Conservation (phyloP, 2,888 invertebrate genomes). For the Catocala fraxini region DNA sequence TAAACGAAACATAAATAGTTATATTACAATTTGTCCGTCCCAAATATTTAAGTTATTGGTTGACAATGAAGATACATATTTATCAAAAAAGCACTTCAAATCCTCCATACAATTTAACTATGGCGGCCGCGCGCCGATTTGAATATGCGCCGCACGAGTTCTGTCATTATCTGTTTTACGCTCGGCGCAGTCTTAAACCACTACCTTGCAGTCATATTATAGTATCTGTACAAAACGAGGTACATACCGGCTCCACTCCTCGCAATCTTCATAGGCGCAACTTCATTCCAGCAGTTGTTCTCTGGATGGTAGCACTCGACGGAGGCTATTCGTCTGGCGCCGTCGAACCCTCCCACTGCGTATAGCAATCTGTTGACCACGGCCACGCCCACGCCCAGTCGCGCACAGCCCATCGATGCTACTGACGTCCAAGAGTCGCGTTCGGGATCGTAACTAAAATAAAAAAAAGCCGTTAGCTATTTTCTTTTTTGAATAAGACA, state of each 20-base stretch:
- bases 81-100: no score
- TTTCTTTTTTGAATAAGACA: no score
- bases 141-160: no score
- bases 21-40: no score
- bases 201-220: no score
- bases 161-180: no score
- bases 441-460: slow-evolving; percentile 94
- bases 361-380: slow-evolving; percentile 93
- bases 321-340: slow-evolving; percentile 91
- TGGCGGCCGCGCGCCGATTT: no score
- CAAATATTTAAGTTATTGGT: no score
- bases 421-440: slow-evolving; percentile 93
- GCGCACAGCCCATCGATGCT: slow-evolving; percentile 91
- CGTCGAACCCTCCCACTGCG: slow-evolving; percentile 97
- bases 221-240: neutral
- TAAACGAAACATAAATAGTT: no score
- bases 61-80: no score
- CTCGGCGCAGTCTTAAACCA: no score
- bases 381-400: slow-evolving; percentile 94
- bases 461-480: neutral
- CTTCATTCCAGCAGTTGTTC: slow-evolving; percentile 95
- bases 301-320: slow-evolving; percentile 98
- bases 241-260: slow-evolving; percentile 94
- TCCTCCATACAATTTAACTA: no score
- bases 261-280: slow-evolving; percentile 92